phyloP scores from a whole-genome alignment of 2,888 invertebrate genomes.

The Odontothrips loti region DNA sequence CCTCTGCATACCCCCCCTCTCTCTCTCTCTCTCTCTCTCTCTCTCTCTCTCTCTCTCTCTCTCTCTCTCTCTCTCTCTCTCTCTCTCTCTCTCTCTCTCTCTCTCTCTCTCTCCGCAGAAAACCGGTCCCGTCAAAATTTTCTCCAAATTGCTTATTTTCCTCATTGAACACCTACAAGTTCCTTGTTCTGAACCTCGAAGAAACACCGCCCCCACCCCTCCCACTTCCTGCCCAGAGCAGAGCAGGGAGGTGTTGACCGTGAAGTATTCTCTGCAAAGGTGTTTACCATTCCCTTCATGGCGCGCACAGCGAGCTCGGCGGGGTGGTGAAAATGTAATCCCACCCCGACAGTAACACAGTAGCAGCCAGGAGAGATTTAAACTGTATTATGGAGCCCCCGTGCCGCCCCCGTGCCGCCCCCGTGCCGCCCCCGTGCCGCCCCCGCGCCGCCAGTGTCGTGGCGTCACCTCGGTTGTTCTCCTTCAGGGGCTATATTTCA shows the following conservation, averaged over 20 bases:
- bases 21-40: too few species aligned
- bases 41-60: too few species aligned
- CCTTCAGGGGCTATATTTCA: slow-evolving; percentile 24
- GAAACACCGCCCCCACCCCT: too few species aligned
- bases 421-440: background rate
- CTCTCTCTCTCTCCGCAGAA: too few species aligned
- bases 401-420: background rate
- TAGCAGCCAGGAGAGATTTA: slow-evolving; percentile 4
- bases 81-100: too few species aligned
- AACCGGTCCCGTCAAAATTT: too few species aligned
- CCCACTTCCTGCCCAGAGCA: too few species aligned
- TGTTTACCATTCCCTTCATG: background rate
- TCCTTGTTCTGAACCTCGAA: too few species aligned
- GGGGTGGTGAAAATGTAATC: background rate
- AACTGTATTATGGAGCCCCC: background rate
- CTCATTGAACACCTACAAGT: too few species aligned
- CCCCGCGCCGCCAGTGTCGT: background rate
- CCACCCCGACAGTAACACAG: background rate
- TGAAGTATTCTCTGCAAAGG: background rate
- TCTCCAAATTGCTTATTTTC: too few species aligned
- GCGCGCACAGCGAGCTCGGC: background rate
- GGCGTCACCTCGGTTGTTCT: background rate
- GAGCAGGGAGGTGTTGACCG: background rate
- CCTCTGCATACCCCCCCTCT: too few species aligned
- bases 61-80: too few species aligned